Evolutionary conservation across 2,797 vertebrate genomes (phyloP).

Genomic region (Tamandua tetradactyla): DNA sequence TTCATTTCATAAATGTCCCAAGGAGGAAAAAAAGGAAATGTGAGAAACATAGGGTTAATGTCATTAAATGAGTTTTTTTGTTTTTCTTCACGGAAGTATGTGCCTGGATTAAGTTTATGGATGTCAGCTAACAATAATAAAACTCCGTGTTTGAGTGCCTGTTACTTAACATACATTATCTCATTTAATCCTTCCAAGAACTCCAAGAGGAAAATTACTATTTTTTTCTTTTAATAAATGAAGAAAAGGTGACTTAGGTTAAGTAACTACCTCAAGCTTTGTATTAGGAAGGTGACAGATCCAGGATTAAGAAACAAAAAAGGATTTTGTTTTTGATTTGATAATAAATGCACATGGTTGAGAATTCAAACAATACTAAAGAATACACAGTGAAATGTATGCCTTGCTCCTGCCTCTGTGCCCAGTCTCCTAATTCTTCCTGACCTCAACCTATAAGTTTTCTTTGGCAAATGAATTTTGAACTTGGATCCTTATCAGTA

Average conservation of each 20-base stretch:
- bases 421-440: background rate
- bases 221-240: constrained; percentile 35
- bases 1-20: background rate
- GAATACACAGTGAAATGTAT: background rate
- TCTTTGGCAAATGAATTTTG: background rate
- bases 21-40: background rate
- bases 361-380: constrained; percentile 1
- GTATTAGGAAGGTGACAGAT: background rate
- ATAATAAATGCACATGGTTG: background rate
- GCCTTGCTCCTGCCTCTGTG: background rate
- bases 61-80: background rate
- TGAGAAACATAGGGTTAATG: background rate
- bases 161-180: background rate
- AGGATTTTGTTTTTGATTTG: background rate
- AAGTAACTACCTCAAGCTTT: background rate
- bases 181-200: background rate
- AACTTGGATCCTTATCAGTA: background rate
- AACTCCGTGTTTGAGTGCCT: background rate
- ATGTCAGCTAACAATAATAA: background rate
- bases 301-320: background rate
- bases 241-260: background rate
- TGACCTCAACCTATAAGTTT: background rate
- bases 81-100: background rate
- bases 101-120: background rate
- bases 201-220: background rate